Conservation (phyloP, 2,888 invertebrate species). For the Petrolisthes cinctipes region DNA sequence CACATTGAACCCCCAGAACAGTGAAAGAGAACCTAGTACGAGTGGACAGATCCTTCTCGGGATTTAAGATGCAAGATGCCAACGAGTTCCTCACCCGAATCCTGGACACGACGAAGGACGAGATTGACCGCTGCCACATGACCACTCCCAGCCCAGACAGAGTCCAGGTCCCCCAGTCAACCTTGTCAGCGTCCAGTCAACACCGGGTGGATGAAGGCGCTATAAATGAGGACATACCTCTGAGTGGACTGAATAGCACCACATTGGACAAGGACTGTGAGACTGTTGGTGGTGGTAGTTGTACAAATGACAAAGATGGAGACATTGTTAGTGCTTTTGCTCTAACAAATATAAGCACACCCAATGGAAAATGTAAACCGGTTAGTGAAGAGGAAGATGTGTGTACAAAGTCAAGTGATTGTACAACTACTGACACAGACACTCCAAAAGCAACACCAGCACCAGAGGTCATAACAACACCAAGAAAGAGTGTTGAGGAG, state of each 20-base stretch:
- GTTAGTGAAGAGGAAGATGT: neutral
- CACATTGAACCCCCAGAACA: slow-evolving; percentile 33
- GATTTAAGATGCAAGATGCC: slow-evolving; percentile 66
- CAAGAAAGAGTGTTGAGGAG: neutral
- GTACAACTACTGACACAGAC: neutral
- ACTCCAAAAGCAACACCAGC: neutral
- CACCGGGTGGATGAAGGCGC: neutral
- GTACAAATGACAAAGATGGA: neutral
- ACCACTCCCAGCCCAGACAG: slow-evolving; percentile 41
- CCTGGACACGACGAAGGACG: slow-evolving; percentile 65
- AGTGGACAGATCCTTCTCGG: slow-evolving; percentile 64
- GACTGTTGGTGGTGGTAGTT: neutral
- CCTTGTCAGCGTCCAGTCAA: too few relatives aligned
- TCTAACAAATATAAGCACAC: neutral
- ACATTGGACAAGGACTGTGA: neutral
- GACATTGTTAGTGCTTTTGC: slow-evolving; percentile 8
- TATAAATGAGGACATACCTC: slow-evolving; percentile 29
- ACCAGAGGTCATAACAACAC: slow-evolving; percentile 7
- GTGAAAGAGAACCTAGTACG: slow-evolving; percentile 62
- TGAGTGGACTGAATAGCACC: neutral
- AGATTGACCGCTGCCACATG: slow-evolving; percentile 55
- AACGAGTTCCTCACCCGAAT: slow-evolving; percentile 65
- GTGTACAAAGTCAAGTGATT: neutral
- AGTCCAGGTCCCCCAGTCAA: neutral
- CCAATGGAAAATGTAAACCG: neutral